These are phyloP conservation scores for Glaucopsyche alexis DNA, from an alignment of 2,888 invertebrate species.

Conservation along the genomic window DNA sequence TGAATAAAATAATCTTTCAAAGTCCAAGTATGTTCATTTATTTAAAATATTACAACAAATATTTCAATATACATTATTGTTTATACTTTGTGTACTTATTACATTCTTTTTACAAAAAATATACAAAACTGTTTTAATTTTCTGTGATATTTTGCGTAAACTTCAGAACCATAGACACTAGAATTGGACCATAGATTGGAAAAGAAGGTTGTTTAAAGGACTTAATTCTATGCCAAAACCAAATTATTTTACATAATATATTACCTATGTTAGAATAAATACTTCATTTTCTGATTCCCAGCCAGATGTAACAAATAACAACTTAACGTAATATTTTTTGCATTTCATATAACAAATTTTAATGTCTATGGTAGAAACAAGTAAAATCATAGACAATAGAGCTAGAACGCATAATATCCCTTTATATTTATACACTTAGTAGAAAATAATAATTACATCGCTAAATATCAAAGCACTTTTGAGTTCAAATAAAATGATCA, in stretches of 20 bases:
- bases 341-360: neutral
- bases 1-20: slow-evolving; percentile 1
- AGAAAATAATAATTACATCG: neutral
- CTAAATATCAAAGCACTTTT: neutral
- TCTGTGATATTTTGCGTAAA: slow-evolving; percentile 15
- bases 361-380: slow-evolving; percentile 18
- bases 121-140: slow-evolving; percentile 3
- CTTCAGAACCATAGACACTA: slow-evolving; percentile 25
- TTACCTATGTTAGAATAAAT: neutral
- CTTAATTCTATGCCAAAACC: neutral
- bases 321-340: neutral
- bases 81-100: neutral
- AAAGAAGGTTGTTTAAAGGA: no score
- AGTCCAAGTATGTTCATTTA: slow-evolving; percentile 27
- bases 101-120: slow-evolving; percentile 12
- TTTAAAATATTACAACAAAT: slow-evolving; percentile 20
- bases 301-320: neutral
- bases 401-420: slow-evolving; percentile 18
- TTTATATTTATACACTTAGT: neutral
- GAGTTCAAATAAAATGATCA: neutral
- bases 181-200: neutral
- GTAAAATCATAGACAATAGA: slow-evolving; percentile 4
- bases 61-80: slow-evolving; percentile 20
- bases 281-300: neutral
- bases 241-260: slow-evolving; percentile 4